phyloP scores from a whole-genome alignment of 2,888 invertebrate species.

The Trichopria drosophilae region DNA sequence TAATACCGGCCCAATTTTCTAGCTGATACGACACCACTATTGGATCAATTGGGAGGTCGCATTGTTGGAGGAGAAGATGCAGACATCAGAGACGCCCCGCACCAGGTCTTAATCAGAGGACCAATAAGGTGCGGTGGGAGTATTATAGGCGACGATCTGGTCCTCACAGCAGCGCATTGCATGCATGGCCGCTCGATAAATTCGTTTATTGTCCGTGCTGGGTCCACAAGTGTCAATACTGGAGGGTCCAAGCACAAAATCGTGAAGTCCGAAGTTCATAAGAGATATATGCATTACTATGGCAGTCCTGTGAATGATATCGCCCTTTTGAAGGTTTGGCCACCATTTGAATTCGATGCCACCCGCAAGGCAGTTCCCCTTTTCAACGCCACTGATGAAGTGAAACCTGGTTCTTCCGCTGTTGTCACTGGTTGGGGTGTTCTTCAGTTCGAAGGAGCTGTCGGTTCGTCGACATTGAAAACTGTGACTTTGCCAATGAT shows the following conservation, averaged over 20 bases:
- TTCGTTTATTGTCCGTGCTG: no score
- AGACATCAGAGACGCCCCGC: conserved; percentile 59
- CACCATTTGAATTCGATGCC: conserved; percentile 58
- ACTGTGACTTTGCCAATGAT: no score
- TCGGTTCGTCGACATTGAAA: no score
- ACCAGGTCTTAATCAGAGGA: conserved; percentile 61
- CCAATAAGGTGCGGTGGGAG: conserved; percentile 61
- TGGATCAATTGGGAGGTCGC: conserved; percentile 43
- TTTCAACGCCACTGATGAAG: conserved; percentile 46
- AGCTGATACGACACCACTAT: no score
- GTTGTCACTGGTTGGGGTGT: conserved; percentile 47
- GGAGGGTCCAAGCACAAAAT: conserved; percentile 33
- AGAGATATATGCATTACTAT: conserved; percentile 16
- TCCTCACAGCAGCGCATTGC: conserved; percentile 60
- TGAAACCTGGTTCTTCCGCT: conserved; percentile 18
- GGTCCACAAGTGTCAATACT: conserved; percentile 9
- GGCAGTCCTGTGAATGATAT: conserved; percentile 58
- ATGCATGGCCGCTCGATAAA: conserved; percentile 37
- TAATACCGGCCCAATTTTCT: no score
- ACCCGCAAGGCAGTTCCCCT: conserved; percentile 59
- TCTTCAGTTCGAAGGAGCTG: no score
- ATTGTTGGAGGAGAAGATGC: conserved; percentile 61
- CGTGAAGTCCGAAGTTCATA: conserved; percentile 27
- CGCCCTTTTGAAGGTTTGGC: conserved; percentile 61
- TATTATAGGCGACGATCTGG: conserved; percentile 58